Evolutionary conservation across 1,140 invertebrate genomes (phyloP).

Genomic region (Drosophila kikkawai): DNA sequence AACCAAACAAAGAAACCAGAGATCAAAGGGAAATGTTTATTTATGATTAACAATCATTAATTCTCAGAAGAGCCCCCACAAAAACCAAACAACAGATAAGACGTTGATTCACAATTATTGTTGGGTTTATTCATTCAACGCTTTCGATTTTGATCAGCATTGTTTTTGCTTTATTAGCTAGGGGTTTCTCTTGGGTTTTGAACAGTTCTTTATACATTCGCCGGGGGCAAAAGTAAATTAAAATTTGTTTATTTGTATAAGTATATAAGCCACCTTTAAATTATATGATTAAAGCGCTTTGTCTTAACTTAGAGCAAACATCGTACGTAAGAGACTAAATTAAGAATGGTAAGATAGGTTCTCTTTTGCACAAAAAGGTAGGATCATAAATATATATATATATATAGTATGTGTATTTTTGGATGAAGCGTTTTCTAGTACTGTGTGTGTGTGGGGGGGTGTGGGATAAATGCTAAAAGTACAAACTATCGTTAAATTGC

Average conservation of each 20-base stretch:
- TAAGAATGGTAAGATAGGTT: slow-evolving; percentile 60
- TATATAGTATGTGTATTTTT: slow-evolving; percentile 51
- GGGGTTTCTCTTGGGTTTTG: slow-evolving; percentile 34
- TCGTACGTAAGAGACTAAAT: slow-evolving; percentile 38
- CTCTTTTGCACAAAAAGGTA: slow-evolving; percentile 50
- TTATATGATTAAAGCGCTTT: slow-evolving; percentile 55
- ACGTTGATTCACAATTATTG: slow-evolving; percentile 12
- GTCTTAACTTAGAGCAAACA: slow-evolving; percentile 41
- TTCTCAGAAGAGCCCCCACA: background rate
- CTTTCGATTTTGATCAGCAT: slow-evolving; percentile 16
- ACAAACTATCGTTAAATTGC: slow-evolving; percentile 54
- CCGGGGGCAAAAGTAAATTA: slow-evolving; percentile 40
- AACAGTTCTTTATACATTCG: slow-evolving; percentile 56
- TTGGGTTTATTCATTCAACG: slow-evolving; percentile 38
- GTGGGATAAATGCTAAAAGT: slow-evolving; percentile 55
- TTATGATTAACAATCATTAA: background rate
- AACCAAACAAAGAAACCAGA: background rate
- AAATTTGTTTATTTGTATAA: slow-evolving; percentile 44
- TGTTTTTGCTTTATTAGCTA: slow-evolving; percentile 40
- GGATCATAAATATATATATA: slow-evolving; percentile 54
- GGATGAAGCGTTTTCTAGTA: slow-evolving; percentile 69
- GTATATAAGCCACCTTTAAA: slow-evolving; percentile 74
- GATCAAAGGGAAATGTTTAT: background rate
- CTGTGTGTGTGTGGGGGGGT: slow-evolving; percentile 24
- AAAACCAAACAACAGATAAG: background rate